Percentiles rank a stretch among this genome's conserved stretches.
Evolutionary conservation across 1,140 invertebrate species (phyloP).

Genomic region (Campoletis sonorensis): DNA sequence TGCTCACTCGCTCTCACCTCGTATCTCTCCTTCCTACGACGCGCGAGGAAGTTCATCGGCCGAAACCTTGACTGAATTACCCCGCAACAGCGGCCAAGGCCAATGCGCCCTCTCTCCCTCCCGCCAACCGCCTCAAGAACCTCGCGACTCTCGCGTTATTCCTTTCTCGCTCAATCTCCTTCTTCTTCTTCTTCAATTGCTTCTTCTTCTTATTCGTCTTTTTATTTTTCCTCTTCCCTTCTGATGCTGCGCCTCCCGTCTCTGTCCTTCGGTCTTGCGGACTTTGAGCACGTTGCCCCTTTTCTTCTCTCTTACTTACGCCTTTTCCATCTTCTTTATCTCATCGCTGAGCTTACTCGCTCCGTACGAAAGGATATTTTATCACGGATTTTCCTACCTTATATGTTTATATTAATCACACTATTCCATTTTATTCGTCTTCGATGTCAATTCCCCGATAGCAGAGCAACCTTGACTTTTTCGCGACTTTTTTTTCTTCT

Average conservation of each 20-base stretch:
- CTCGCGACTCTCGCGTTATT: conserved; percentile 36
- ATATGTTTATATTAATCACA: too few relatives aligned
- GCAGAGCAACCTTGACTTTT: neutral
- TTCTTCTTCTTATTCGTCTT: conserved; percentile 19
- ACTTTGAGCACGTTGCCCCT: conserved; percentile 29
- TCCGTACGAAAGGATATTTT: conserved; percentile 38
- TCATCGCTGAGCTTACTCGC: conserved; percentile 16
- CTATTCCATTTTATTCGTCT: too few relatives aligned
- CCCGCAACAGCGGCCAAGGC: conserved; percentile 81
- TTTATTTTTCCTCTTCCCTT: conserved; percentile 5
- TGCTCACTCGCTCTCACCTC: neutral
- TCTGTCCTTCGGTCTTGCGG: conserved; percentile 18
- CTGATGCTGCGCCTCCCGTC: neutral
- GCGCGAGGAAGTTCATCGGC: conserved; percentile 76
- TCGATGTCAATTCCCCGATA: too few relatives aligned
- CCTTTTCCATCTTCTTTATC: conserved; percentile 16
- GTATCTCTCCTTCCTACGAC: conserved; percentile 45
- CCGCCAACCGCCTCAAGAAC: conserved; percentile 58
- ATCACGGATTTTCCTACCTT: neutral
- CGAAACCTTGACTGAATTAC: conserved; percentile 85
- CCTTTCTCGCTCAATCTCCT: conserved; percentile 40
- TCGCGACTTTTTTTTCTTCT: neutral
- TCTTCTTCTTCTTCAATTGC: conserved; percentile 39
- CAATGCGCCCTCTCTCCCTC: conserved; percentile 70
- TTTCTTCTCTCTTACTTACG: conserved; percentile 32